Evolutionary conservation across 2,113 vertebrate species (phyloP).

Genomic region (Coturnix japonica): DNA sequence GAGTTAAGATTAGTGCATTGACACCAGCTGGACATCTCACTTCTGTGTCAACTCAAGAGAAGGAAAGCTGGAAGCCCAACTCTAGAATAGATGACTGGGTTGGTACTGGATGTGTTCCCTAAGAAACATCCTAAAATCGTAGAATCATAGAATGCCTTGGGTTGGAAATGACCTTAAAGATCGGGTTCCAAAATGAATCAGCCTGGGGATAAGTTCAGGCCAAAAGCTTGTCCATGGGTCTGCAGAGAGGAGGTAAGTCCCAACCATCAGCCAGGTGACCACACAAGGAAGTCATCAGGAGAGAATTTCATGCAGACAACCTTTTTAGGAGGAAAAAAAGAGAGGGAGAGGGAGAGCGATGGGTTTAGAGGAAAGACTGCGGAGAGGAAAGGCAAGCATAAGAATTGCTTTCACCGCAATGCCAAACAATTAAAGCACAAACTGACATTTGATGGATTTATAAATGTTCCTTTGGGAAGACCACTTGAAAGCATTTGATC

Average conservation of each 20-base stretch:
- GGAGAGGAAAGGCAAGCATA: neutral
- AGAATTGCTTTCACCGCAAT: neutral
- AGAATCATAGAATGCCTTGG: too few species aligned
- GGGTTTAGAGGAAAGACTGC: neutral
- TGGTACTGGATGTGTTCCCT: neutral
- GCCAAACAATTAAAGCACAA: neutral
- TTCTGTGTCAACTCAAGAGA: neutral
- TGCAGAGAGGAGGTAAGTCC: neutral
- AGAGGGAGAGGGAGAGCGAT: neutral
- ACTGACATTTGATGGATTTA: neutral
- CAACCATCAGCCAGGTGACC: neutral
- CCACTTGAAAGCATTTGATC: neutral
- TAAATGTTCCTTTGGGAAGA: neutral
- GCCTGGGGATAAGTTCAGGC: neutral
- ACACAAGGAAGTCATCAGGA: rapidly evolving
- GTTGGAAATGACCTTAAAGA: too few species aligned
- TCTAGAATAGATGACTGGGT: neutral
- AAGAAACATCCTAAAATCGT: neutral
- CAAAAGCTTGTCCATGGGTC: neutral
- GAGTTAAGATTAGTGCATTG: neutral
- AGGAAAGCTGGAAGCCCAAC: neutral
- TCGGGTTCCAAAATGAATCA: neutral
- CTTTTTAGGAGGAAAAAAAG: neutral
- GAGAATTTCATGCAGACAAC: neutral
- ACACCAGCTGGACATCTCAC: neutral